Conservation (phyloP, 2,888 invertebrate species). For the Sphaerophoria taeniata region DNA sequence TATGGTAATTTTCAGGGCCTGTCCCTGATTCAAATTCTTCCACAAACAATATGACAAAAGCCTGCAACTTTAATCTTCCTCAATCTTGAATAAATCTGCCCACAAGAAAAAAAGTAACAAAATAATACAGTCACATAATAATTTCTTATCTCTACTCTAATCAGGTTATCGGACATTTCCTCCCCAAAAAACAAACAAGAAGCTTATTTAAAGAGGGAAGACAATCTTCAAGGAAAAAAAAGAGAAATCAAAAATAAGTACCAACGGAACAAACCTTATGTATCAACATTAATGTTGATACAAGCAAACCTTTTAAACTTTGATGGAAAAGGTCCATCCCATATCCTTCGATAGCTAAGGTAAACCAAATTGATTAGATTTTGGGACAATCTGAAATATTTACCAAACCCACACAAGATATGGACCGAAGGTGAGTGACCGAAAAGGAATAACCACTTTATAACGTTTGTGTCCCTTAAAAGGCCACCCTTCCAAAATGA, state of each 20-base stretch:
- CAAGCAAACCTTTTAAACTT: conserved; percentile 30
- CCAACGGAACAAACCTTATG: background rate
- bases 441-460: conserved; percentile 18
- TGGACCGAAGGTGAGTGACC: background rate
- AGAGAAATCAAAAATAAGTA: background rate
- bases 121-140: conserved; percentile 27
- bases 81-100: conserved; percentile 17
- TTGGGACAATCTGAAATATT: conserved; percentile 13
- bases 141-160: conserved; percentile 9
- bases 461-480: conserved; percentile 16
- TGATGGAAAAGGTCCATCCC: conserved; percentile 15
- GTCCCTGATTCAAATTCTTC: too few species aligned
- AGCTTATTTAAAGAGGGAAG: background rate
- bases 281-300: conserved; percentile 34
- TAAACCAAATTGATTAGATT: conserved; percentile 40
- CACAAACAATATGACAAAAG: too few species aligned
- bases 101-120: background rate
- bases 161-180: background rate
- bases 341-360: conserved; percentile 10
- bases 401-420: background rate
- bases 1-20: too few species aligned
- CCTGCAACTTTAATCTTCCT: conserved; percentile 1
- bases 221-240: background rate
- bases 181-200: background rate
- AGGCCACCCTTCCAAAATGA: background rate